Conservation (phyloP, 2,888 invertebrate genomes). For the Palloptera scutellata region DNA sequence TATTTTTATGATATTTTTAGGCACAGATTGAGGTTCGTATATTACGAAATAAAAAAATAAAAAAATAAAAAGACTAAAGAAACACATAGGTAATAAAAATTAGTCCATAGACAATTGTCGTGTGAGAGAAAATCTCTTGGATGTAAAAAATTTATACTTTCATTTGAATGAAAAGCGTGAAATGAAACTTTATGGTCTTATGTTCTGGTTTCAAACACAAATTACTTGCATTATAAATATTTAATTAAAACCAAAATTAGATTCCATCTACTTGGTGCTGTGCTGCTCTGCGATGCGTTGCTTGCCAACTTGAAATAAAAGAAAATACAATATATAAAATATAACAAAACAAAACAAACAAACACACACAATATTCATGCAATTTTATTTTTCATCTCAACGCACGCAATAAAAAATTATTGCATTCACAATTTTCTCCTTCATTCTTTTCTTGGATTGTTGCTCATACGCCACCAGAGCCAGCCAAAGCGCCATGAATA, state of each 20-base stretch:
- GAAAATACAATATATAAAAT: too few species aligned
- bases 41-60: too few species aligned
- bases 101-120: not conserved
- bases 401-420: slow-evolving; percentile 37
- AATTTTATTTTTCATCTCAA: slow-evolving; percentile 29
- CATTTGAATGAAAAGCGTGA: not conserved
- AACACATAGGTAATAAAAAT: too few species aligned
- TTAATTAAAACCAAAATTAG: slow-evolving; percentile 55
- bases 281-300: too few species aligned
- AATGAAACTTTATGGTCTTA: not conserved
- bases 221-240: slow-evolving; percentile 45
- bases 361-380: slow-evolving; percentile 9
- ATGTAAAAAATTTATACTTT: not conserved
- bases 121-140: not conserved
- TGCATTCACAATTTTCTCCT: slow-evolving; percentile 29
- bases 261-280: slow-evolving; percentile 33
- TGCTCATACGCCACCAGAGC: slow-evolving; percentile 21
- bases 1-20: too few species aligned
- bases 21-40: too few species aligned
- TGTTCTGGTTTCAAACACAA: not conserved
- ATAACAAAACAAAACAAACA: too few species aligned
- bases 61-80: too few species aligned
- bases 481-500: slow-evolving; percentile 18
- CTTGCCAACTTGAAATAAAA: too few species aligned
- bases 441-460: slow-evolving; percentile 13